Evolutionary conservation across 2,797 vertebrate genomes (phyloP).

Genomic region (Xenentodon cancila): DNA sequence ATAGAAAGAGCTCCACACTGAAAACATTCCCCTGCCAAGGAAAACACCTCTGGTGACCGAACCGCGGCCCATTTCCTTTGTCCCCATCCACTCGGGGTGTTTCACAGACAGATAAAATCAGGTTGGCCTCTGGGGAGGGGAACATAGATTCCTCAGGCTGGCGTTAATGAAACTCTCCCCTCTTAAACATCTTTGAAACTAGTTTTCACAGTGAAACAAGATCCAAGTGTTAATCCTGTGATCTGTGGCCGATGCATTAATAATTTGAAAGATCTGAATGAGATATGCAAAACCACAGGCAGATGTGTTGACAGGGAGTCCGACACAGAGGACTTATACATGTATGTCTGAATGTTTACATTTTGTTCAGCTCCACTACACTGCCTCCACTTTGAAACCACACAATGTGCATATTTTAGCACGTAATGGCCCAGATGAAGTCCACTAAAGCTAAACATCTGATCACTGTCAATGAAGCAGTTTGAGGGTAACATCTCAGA

Average conservation of each 20-base stretch:
- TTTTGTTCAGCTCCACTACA: background rate
- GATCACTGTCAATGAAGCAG: constrained; percentile 1
- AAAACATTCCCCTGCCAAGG: constrained; percentile 80
- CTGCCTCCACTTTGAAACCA: constrained; percentile 29
- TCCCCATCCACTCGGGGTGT: constrained; percentile 65
- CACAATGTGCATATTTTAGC: constrained; percentile 31
- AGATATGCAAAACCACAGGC: constrained; percentile 18
- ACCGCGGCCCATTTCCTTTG: constrained; percentile 70
- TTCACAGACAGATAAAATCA: constrained; percentile 74
- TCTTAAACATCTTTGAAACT: constrained; percentile 16
- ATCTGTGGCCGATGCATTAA: constrained; percentile 42
- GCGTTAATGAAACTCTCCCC: constrained; percentile 57
- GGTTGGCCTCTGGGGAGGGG: constrained; percentile 57
- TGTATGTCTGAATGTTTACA: constrained; percentile 28
- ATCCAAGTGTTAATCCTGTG: constrained; percentile 38
- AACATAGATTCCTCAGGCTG: constrained; percentile 57
- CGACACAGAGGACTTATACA: constrained; percentile 47
- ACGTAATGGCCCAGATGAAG: constrained; percentile 5
- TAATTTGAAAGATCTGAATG: constrained; percentile 28
- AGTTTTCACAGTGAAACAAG: constrained; percentile 33
- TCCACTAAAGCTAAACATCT: background rate
- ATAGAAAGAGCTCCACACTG: constrained; percentile 70
- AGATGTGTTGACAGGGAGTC: constrained; percentile 3
- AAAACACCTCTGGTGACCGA: constrained; percentile 80
- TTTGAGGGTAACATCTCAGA: too few species aligned